Base-by-base conservation (phyloP, 2,797 vertebrate genomes). In the Manis pentadactyla region DNA sequence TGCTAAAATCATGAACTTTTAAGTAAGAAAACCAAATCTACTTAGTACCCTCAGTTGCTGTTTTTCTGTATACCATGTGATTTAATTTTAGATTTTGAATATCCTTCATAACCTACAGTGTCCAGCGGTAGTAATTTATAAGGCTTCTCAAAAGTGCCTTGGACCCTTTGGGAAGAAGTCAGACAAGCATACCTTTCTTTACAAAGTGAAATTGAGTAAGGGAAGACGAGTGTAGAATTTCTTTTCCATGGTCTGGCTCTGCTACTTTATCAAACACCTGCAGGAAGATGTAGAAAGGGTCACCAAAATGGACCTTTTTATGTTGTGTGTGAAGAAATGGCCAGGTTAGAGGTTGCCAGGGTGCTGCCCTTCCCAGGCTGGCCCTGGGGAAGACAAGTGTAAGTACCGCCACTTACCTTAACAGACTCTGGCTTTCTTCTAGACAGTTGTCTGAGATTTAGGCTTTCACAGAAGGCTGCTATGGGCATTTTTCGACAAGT, bases 371-470 rank as follows among this genome's bases (percentile, higher is more conserved):
- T 34, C 68, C 17, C 6, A 4, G 15, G 34, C 4, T 37, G 34
- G 10, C 6, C 10, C 19, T 9, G 1, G 57, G 64, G 31, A 51
- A 66, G 21, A n/a, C 18, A 25, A 21, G 39, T 66, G 39, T 53
- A 25, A 59, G 57, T 1, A 2, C 2, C 4, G 2, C 42, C 13
- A 3, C 10, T 6, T 31, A 46, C 10, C 64, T 55, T 15, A 19
- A 46, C 21, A 25, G n/a, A n/a, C 4, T 4, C 5, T 23, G n/a
- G 42, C n/a, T 18, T 57, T 66, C 73, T 27, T 13, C 78, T 63
- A 27, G 64, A 31, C 8, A 49, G 0, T 39, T 53, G 39, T 75
- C 59, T 42, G 59, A 83, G 34, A 63, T 42, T 37, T 18, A n/a
- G 69, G n/a, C n/a, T 87, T 93, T 68, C 18, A 5, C 1, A 4